Conservation (phyloP, 2,888 invertebrate genomes). For the Eudemis profundana region DNA sequence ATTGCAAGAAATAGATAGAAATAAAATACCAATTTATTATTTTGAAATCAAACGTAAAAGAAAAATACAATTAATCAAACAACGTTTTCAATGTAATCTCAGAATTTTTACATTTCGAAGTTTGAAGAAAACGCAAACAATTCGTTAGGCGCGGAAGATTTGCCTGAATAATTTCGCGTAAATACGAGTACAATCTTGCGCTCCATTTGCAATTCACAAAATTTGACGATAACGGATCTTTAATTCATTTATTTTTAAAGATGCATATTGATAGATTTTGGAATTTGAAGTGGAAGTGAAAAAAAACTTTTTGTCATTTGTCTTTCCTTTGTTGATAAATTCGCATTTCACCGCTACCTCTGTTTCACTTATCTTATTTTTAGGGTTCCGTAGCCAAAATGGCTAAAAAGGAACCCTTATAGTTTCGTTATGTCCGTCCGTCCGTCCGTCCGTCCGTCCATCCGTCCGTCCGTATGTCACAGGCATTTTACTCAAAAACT, state of each 20-base stretch:
- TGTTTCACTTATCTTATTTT: background rate
- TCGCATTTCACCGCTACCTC: background rate
- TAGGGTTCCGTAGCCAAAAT: too few species aligned
- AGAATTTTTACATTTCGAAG: constrained; percentile 69
- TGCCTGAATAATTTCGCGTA: constrained; percentile 75
- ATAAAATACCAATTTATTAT: too few species aligned
- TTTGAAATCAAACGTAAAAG: background rate
- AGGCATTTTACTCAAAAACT: too few species aligned
- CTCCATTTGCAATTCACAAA: constrained; percentile 78
- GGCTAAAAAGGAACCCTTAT: too few species aligned
- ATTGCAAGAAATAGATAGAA: too few species aligned
- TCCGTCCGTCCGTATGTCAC: too few species aligned
- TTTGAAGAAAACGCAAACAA: constrained; percentile 73
- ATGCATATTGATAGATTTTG: constrained; percentile 32
- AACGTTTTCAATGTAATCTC: constrained; percentile 60
- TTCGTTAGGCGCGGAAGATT: constrained; percentile 74
- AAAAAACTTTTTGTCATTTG: background rate
- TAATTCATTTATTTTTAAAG: constrained; percentile 45
- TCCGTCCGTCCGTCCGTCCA: too few species aligned
- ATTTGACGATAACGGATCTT: constrained; percentile 51
- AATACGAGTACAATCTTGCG: constrained; percentile 76
- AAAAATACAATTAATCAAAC: constrained; percentile 52
- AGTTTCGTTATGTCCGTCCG: too few species aligned
- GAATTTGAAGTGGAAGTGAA: background rate
- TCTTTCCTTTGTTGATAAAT: background rate